Percentiles rank a stretch among this genome's conserved stretches.
phyloP scores from a whole-genome alignment of 2,113 vertebrate species.

The Neogale vison region DNA sequence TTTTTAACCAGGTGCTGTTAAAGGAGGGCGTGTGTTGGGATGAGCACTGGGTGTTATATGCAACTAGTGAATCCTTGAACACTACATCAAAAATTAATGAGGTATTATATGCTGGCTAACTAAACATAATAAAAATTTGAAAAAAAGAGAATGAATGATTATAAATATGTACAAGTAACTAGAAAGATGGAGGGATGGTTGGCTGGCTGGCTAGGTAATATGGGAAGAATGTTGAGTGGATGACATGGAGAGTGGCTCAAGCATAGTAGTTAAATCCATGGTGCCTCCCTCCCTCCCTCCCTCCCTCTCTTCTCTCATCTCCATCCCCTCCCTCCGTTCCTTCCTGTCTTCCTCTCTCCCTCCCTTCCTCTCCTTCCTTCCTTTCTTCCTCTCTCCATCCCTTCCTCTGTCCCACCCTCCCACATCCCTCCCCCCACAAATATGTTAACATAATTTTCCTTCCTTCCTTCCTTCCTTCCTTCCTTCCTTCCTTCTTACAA shows the following conservation, averaged over 20 bases:
- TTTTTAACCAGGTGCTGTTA: not conserved
- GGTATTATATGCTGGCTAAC: too few relatives aligned
- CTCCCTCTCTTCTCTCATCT: not conserved
- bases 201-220: not conserved
- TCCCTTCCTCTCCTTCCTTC: not conserved
- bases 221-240: not conserved
- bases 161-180: not conserved
- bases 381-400: too few relatives aligned
- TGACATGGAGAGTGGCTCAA: not conserved
- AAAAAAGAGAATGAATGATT: not conserved
- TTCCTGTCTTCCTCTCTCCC: not conserved
- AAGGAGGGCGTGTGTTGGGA: too few relatives aligned
- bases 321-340: too few relatives aligned
- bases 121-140: not conserved
- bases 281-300: not conserved
- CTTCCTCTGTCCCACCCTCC: not conserved
- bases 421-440: too few relatives aligned
- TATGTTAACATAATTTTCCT: too few relatives aligned
- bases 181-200: not conserved
- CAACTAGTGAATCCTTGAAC: too few relatives aligned
- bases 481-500: not conserved
- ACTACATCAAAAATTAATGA: too few relatives aligned
- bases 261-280: not conserved
- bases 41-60: too few relatives aligned
- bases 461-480: not conserved